Conservation (phyloP, 92 coral and sea anemone species). For the Porites divaricata region DNA sequence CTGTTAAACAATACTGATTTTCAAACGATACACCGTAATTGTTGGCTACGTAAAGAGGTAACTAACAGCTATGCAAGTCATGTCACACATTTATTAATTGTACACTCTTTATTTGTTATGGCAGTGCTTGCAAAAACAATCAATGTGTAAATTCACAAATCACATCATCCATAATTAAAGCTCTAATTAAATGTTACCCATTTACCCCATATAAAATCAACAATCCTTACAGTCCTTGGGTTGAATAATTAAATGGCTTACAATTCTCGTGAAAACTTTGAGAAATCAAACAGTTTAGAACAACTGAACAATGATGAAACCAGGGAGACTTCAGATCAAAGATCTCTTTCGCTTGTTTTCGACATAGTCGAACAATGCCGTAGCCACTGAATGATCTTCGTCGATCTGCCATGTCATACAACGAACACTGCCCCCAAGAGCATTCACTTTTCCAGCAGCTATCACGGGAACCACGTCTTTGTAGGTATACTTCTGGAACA, state of each 20-base stretch:
- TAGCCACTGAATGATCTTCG: slow-evolving; percentile 67
- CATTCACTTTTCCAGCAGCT: slow-evolving; percentile 59
- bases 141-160: neutral
- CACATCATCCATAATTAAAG: neutral
- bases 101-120: neutral
- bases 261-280: too few species aligned
- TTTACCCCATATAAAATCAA: too few species aligned
- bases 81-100: neutral
- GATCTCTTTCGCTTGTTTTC: neutral
- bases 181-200: neutral
- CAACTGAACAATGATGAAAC: neutral
- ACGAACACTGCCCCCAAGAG: slow-evolving; percentile 81
- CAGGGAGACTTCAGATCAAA: neutral
- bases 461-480: slow-evolving; percentile 75
- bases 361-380: slow-evolving; percentile 60
- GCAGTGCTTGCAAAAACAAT: neutral
- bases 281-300: neutral
- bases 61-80: neutral
- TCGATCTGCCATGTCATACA: slow-evolving; percentile 90
- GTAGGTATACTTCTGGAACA: slow-evolving; percentile 54
- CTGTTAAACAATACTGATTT: too few species aligned
- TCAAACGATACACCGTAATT: too few species aligned
- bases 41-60: neutral
- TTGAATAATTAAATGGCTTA: too few species aligned
- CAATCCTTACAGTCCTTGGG: neutral